A percentile compares a stretch with the other conserved stretches of the same genome.
These are phyloP conservation scores for Agonopterix alstromeriana DNA, from an alignment of 2,888 invertebrate species.

Conservation along the genomic window DNA sequence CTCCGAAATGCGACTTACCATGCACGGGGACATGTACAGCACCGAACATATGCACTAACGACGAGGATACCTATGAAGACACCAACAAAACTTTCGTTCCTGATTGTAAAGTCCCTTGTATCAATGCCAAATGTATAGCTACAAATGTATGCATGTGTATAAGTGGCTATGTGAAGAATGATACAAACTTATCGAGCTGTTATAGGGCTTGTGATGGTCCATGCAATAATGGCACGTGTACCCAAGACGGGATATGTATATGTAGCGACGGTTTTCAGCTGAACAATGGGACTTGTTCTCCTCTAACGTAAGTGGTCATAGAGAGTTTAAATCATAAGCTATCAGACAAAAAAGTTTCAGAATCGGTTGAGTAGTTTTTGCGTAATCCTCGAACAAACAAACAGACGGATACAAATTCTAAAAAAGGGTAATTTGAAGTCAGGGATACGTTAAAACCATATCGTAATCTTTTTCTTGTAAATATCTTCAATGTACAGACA, in stretches of 20 bases:
- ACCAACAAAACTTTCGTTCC: constrained; percentile 13
- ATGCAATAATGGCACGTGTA: not conserved
- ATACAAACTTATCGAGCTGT: constrained; percentile 15
- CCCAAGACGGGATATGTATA: not conserved
- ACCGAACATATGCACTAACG: constrained; percentile 30
- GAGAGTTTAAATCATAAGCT: no score
- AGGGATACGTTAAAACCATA: no score
- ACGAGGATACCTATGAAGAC: no score
- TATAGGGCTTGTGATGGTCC: constrained; percentile 35
- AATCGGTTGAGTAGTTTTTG: no score
- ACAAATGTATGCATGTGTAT: constrained; percentile 29
- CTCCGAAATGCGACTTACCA: constrained; percentile 26
- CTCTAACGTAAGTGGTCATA: not conserved
- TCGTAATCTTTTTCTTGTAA: no score
- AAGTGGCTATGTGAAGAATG: constrained; percentile 15
- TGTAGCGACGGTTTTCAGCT: not conserved
- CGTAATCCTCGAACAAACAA: no score
- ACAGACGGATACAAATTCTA: no score
- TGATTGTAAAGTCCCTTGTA: constrained; percentile 27
- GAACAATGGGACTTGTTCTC: not conserved
- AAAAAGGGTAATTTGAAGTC: no score
- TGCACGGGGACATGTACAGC: constrained; percentile 44
- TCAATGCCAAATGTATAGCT: constrained; percentile 26
- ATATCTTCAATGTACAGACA: no score
- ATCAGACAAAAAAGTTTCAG: no score